Percentiles rank a stretch among this genome's conserved stretches.
These are phyloP conservation scores for Cotesia glomerata DNA, from an alignment of 1,140 invertebrate genomes.

Conservation along the genomic window DNA sequence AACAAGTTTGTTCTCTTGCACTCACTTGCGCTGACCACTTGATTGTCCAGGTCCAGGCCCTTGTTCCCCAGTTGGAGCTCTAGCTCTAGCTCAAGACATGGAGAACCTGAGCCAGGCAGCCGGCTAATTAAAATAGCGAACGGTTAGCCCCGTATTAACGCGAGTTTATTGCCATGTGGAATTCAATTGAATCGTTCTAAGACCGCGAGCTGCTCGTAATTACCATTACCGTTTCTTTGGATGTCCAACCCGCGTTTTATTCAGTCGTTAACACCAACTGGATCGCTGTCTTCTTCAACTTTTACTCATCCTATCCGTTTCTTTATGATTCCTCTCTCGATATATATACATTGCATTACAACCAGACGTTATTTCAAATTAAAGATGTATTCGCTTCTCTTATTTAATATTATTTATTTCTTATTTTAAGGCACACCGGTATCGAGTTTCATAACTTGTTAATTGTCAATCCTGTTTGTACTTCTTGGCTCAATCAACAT, in stretches of 20 bases:
- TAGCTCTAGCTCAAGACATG: neutral
- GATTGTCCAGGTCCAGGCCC: too few species aligned
- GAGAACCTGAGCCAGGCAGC: slow-evolving; percentile 11
- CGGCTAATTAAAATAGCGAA: slow-evolving; percentile 61
- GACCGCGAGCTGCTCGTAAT: slow-evolving; percentile 20
- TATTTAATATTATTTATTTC: neutral
- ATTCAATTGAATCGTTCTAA: slow-evolving; percentile 53
- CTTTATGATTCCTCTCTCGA: slow-evolving; percentile 9
- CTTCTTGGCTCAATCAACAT: too few species aligned
- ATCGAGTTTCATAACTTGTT: too few species aligned
- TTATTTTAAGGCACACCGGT: too few species aligned
- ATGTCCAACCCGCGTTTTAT: slow-evolving; percentile 28
- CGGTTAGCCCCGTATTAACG: slow-evolving; percentile 55
- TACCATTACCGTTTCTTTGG: slow-evolving; percentile 32
- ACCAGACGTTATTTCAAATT: neutral
- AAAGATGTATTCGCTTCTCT: neutral
- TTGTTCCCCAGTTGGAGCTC: too few species aligned
- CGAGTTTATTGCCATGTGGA: slow-evolving; percentile 53
- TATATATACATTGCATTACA: too few species aligned
- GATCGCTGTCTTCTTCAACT: neutral
- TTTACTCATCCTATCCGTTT: neutral
- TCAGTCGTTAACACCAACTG: slow-evolving; percentile 28
- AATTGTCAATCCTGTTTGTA: too few species aligned
- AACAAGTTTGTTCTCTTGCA: too few species aligned
- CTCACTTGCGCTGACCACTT: too few species aligned